Evolutionary conservation across 2,888 invertebrate genomes (phyloP), one percentile per base, ranked within the genome.

Genomic region (Zygogramma bicolorata): DNA sequence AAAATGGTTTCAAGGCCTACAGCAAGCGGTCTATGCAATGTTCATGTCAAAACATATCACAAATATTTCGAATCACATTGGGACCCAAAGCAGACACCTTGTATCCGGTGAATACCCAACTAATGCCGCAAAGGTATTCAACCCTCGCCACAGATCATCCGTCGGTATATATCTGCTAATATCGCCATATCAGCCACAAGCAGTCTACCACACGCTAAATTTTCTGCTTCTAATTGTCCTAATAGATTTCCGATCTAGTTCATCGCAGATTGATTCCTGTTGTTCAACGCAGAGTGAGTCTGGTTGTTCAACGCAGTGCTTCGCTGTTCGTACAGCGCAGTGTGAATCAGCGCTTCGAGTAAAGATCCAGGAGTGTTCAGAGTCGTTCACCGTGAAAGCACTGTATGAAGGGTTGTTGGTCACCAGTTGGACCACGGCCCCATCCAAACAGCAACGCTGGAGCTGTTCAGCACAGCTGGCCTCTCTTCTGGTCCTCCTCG

Each of bases 371-470:
- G 73, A 69, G 71, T 57, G 59, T 61, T 38, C 65, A 71, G 69
- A 67, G 67, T 38, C 79, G 76, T 76, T 80, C 83, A 82, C 80
- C 76, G 84, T 83, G 83, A 80, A 81, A 81, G 79, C 81, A 73
- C 82, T 83, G 80, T 81, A 85, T 85, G 85, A 82, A 75, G 84
- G 85, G 82, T 84, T 84, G 81, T 84, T 84, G 84, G 84, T 83
- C 84, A 78, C 80, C 74, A 75, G 76, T 80, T 80, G 82, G 85
- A 85, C 85, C 85, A 85, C 85, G 86, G 85, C 85, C 83, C 83
- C 81, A 70, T 61, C 62, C 57, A 61, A 42, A 73, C 67, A 66
- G 58, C 71, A 63, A 78, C 82, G 82, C 77, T 79, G 79, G 71
- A 81, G 76, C 78, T 77, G 78, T 69, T 77, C 81, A 77, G 81